Evolutionary conservation across 1,140 invertebrate genomes (phyloP).

Genomic region (Drosophila lacteicornis): DNA sequence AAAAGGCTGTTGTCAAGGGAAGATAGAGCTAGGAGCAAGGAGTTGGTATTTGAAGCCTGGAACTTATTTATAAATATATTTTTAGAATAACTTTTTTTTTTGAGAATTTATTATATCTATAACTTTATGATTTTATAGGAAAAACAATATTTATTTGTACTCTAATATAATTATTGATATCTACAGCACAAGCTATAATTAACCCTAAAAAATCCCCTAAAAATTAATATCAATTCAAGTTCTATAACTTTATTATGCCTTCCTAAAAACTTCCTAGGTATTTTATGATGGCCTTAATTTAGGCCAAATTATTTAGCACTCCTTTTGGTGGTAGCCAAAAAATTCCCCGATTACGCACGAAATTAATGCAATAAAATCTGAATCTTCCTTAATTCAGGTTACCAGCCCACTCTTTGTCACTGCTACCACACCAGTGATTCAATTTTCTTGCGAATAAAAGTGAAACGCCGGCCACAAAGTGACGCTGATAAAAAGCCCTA

Average conservation of each 20-base stretch:
- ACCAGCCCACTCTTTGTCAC: conserved; percentile 16
- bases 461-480: conserved; percentile 50
- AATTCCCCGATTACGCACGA: no score
- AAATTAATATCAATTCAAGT: neutral
- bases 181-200: no score
- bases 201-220: no score
- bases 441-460: conserved; percentile 66
- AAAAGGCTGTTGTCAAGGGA: conserved; percentile 15
- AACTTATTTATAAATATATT: neutral
- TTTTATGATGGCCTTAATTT: conserved; percentile 12
- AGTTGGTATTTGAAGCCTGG: neutral
- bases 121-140: neutral
- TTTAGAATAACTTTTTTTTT: neutral
- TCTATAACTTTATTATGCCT: neutral
- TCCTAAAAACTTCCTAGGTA: conserved; percentile 14
- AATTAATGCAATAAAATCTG: conserved; percentile 10
- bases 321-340: neutral
- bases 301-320: conserved; percentile 15
- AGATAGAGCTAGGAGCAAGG: conserved; percentile 1
- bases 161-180: no score
- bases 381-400: conserved; percentile 19
- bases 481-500: conserved; percentile 22
- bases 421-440: conserved; percentile 36
- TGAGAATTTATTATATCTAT: neutral
- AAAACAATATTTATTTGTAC: no score